Base-by-base conservation (phyloP, 2,797 vertebrate species). In the Melanitta fusca region DNA sequence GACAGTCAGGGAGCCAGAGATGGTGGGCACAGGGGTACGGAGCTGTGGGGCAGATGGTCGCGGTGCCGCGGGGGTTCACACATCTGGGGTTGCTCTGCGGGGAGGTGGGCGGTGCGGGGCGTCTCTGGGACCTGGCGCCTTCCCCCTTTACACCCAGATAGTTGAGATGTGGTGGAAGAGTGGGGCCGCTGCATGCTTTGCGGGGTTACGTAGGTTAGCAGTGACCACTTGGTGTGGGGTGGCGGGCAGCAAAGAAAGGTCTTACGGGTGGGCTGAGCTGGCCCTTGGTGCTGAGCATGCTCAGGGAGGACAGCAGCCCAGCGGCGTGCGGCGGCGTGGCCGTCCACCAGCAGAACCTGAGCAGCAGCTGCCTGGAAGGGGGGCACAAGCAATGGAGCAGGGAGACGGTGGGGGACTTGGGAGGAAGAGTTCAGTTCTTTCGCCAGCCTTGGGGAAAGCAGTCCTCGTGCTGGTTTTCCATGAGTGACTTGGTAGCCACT, bases 1-100 rank as follows among this genome's bases (percentile, higher is more conserved):
- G 86, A 61, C 75, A 19, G 93, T 75, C 89, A 72, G 94, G 95
- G 97, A 97, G 97, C 94, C 95, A 83, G 54, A 60, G 45, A 34
- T 88, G 97, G 77, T 20, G 83, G 96, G 97, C 85, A 8, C 88
- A 47, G 91, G 94, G 88, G 66, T 82, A 80, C 4, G 85, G 93
- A 91, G 89, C 82, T 43, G 79, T 74, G 83, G 74, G 90, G 75
- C 10, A 2, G 88, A 19, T 8, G 10, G 3, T 17, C 5, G 19
- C 1, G 3, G 19, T 30, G 58, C 82, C 10, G 56, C 8, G 11
- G n/a, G 15, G 2, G 24, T 39, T 38, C 24, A 0, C 51, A 7
- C 8, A 0, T 8, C 49, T 17, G 49, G 58, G 54, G 25, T 54
- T 49, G 36, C 60, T 51, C 41, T 15, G 38, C 2, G 1, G 75